Evolutionary conservation across 2,113 vertebrate genomes (phyloP).

Genomic region (Myotis lucifugus): DNA sequence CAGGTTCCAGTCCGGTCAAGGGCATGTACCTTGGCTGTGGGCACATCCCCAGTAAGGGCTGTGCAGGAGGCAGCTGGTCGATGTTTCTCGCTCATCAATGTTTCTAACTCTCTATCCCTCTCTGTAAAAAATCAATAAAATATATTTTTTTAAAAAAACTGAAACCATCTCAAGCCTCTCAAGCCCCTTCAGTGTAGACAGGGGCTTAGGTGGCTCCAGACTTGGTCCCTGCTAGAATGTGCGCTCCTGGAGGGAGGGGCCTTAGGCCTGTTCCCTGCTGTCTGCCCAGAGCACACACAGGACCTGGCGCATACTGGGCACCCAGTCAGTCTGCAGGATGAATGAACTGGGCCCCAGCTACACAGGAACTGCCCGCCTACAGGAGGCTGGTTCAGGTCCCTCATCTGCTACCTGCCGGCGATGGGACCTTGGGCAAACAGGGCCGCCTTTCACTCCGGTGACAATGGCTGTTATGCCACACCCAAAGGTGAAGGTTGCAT

Average conservation of each 20-base stretch:
- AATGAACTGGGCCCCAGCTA: neutral
- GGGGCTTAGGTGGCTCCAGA: neutral
- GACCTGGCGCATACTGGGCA: neutral
- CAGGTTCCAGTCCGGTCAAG: too few species aligned
- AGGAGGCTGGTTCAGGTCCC: neutral
- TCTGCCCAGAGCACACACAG: neutral
- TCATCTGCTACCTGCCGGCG: neutral
- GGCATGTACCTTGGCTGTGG: too few species aligned
- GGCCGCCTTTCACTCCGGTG: neutral
- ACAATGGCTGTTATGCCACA: neutral
- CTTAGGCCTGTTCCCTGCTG: neutral
- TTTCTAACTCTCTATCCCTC: too few species aligned
- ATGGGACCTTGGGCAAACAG: neutral
- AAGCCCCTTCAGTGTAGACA: neutral
- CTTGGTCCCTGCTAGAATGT: accelerated
- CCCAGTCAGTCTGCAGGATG: neutral
- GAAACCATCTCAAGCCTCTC: neutral
- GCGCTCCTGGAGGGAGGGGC: neutral
- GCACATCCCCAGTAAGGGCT: too few species aligned
- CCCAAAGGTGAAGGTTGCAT: neutral
- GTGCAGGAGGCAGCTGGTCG: too few species aligned
- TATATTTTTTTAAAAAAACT: too few species aligned
- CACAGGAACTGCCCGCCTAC: neutral
- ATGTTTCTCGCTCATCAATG: too few species aligned
- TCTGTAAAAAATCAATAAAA: too few species aligned